These are phyloP conservation scores for Grammomys dolichurus DNA, from an alignment of 2,113 vertebrate genomes.

Conservation along the genomic window DNA sequence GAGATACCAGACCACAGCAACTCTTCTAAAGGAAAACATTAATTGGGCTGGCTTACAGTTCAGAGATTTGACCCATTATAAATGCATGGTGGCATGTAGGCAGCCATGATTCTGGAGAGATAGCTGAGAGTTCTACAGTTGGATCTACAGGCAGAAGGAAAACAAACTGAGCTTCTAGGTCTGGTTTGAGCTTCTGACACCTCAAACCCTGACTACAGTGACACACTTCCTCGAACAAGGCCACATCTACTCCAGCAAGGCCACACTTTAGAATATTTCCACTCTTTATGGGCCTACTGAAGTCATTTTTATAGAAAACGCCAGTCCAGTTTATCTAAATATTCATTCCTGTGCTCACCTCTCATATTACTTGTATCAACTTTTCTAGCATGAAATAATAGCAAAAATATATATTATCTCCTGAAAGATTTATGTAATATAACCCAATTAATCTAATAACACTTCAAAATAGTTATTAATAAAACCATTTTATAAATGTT, in stretches of 20 bases:
- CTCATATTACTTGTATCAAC: background rate
- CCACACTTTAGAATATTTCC: background rate
- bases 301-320: background rate
- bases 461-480: constrained; percentile 10
- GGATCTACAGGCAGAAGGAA: background rate
- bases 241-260: background rate
- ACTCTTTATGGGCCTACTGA: background rate
- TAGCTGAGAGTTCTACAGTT: background rate
- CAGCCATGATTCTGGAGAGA: background rate
- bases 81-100: background rate
- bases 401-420: background rate
- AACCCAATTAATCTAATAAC: background rate
- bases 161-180: background rate
- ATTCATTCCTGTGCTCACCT: background rate
- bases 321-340: background rate
- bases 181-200: background rate
- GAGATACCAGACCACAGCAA: background rate
- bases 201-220: background rate
- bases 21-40: background rate
- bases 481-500: constrained; percentile 9
- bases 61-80: background rate
- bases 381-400: background rate
- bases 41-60: background rate
- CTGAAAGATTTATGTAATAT: background rate
- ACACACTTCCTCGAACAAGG: background rate